Evolutionary conservation across 1,140 invertebrate genomes (phyloP).

Genomic region (Teleogryllus occipitalis): DNA sequence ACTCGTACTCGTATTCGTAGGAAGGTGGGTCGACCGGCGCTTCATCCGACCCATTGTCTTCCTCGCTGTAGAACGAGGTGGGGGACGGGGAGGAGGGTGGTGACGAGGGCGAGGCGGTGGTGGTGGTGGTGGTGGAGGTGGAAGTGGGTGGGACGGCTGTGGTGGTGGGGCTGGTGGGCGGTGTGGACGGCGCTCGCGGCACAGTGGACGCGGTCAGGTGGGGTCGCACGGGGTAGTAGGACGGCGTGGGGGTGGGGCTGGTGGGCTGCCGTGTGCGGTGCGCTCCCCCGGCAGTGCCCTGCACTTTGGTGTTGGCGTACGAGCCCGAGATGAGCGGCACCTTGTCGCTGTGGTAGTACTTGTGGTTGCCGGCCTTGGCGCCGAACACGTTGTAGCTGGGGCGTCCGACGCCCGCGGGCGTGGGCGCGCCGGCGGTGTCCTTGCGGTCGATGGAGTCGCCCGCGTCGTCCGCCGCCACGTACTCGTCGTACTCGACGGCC

Average conservation of each 20-base stretch:
- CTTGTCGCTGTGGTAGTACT: slow-evolving; percentile 47
- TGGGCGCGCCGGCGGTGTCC: slow-evolving; percentile 30
- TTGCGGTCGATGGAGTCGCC: slow-evolving; percentile 36
- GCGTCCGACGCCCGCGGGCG: slow-evolving; percentile 17
- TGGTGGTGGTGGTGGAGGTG: background rate
- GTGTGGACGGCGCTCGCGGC: slow-evolving; percentile 26
- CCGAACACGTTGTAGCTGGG: background rate
- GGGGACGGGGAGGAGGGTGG: background rate
- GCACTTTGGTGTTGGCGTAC: slow-evolving; percentile 62
- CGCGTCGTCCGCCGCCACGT: slow-evolving; percentile 34
- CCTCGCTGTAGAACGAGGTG: background rate
- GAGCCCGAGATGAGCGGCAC: slow-evolving; percentile 61
- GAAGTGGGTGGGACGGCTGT: slow-evolving; percentile 19
- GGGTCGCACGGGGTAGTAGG: slow-evolving; percentile 31
- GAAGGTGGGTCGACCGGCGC: background rate
- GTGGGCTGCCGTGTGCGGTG: slow-evolving; percentile 38
- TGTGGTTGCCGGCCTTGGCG: slow-evolving; percentile 16
- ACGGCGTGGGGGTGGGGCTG: slow-evolving; percentile 33
- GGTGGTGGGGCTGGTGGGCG: slow-evolving; percentile 29
- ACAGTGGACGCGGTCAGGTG: slow-evolving; percentile 28
- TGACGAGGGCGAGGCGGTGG: background rate
- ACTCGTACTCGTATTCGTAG: background rate
- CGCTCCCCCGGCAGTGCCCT: slow-evolving; percentile 37
- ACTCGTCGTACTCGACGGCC: background rate
- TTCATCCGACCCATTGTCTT: background rate